Base-by-base conservation (phyloP, 2,888 invertebrate species). In the Aphodius sticticus region DNA sequence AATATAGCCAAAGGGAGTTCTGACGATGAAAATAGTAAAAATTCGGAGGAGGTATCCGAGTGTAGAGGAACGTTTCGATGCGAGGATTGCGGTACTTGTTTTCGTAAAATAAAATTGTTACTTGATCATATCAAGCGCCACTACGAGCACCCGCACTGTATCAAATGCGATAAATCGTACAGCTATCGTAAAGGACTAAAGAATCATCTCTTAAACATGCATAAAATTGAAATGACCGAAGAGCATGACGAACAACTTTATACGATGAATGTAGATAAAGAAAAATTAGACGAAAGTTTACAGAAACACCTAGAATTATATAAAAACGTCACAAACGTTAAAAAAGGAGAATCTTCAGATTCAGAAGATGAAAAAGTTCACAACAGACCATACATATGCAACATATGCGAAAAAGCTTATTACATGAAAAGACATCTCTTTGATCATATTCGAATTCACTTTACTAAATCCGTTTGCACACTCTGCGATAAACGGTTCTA, bases 401-500 rank as follows among this genome's bases (percentile, higher is more conserved):
- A 53, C 53, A 53, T 53, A 53, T 53, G 53, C 53, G 53, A 53
- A 12, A 16, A 35, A 12, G 6, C 35, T 16, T 74, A 26, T 12
- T n/a, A 16, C 26, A 9, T 12, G 9, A 16, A 37, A 36, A 74
- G 37, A 74, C 6, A 35, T 7, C 37, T 74, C n/a, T 36, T 26
- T 6, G 35, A 15, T 2, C 74, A 74, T 12, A 35, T 74, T 7
- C 6, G 74, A n/a, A 6, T 4, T 3, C 74, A 74, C 35, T 74
- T 74, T 37, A 37, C 35, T 6, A 35, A 35, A 14, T 37, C 74
- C n/a, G 6, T 6, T n/a, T 74, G 74, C 35, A 12, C 35, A 12
- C n/a, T 74, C 35, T 74, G 74, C 37, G n/a, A 74, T 74, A 74
- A 74, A 74, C 35, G 5, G 9, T 74, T 26, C 37, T 74, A 35